Percentiles rank a stretch among this genome's conserved stretches.
Evolutionary conservation across 2,888 invertebrate genomes (phyloP).

Genomic region (Mimachlamys varia): DNA sequence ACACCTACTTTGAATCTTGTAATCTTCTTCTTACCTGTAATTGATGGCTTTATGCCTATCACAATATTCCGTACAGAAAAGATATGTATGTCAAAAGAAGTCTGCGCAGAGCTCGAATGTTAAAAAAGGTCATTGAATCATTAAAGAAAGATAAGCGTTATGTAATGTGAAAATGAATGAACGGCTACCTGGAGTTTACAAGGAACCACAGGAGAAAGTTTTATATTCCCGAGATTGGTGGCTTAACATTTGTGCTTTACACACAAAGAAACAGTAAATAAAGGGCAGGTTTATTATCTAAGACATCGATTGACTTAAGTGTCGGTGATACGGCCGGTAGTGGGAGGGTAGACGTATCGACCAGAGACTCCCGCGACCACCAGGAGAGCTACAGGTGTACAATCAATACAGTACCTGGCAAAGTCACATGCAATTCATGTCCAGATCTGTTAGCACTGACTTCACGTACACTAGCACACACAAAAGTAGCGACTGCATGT

Average conservation of each 20-base stretch:
- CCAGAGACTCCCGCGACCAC: neutral
- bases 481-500: too few species aligned
- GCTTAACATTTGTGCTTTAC: neutral
- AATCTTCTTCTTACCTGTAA: neutral
- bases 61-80: too few species aligned
- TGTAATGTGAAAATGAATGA: neutral
- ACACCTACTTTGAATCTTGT: neutral
- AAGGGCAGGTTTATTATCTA: neutral
- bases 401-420: neutral
- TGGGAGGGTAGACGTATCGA: slow-evolving; percentile 7
- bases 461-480: too few species aligned
- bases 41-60: neutral
- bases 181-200: neutral
- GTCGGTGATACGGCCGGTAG: neutral
- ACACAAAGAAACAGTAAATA: neutral
- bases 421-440: slow-evolving; percentile 1
- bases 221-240: neutral
- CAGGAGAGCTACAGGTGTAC: neutral
- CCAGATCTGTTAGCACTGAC: neutral
- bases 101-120: too few species aligned
- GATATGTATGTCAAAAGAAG: too few species aligned
- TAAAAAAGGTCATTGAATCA: neutral
- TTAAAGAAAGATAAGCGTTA: neutral
- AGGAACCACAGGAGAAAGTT: neutral
- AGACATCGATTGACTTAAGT: neutral